Conservation (phyloP, 2,797 vertebrate species). For the Eulemur albifrons region DNA sequence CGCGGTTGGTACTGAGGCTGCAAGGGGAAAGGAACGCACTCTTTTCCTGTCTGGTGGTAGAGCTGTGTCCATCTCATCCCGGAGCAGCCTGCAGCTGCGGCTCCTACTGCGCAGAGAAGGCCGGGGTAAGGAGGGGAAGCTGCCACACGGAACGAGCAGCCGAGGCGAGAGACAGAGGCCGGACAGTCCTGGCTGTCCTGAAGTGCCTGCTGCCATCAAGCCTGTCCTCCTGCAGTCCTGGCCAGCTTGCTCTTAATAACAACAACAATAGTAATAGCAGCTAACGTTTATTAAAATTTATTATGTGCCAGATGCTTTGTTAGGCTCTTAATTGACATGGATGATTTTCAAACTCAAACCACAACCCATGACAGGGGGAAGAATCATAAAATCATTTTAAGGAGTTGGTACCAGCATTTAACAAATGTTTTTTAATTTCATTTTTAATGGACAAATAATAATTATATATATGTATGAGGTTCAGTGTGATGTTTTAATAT, state of each 20-base stretch:
- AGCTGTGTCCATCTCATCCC: not conserved
- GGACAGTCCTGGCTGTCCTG: not conserved
- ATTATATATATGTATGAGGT: not conserved
- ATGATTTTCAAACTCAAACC: not conserved
- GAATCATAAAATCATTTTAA: not conserved
- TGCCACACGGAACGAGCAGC: not conserved
- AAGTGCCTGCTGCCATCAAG: not conserved
- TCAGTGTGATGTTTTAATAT: not conserved
- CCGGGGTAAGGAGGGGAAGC: not conserved
- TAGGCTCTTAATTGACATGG: not conserved
- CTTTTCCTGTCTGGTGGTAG: not conserved
- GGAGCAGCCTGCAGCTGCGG: not conserved
- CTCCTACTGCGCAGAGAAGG: not conserved
- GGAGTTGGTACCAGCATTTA: not conserved
- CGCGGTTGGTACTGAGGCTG: not conserved
- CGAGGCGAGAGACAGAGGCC: not conserved
- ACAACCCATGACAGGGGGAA: not conserved
- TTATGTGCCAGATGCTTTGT: not conserved
- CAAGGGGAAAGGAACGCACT: not conserved
- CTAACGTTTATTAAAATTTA: not conserved
- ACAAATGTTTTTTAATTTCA: not conserved
- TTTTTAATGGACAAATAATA: not conserved
- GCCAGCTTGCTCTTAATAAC: not conserved
- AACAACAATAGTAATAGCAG: not conserved
- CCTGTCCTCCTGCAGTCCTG: not conserved